A percentile compares a stretch with the other conserved stretches of the same genome.
Conservation (phyloP, 2,888 invertebrate genomes). For the Heliconius erato region DNA sequence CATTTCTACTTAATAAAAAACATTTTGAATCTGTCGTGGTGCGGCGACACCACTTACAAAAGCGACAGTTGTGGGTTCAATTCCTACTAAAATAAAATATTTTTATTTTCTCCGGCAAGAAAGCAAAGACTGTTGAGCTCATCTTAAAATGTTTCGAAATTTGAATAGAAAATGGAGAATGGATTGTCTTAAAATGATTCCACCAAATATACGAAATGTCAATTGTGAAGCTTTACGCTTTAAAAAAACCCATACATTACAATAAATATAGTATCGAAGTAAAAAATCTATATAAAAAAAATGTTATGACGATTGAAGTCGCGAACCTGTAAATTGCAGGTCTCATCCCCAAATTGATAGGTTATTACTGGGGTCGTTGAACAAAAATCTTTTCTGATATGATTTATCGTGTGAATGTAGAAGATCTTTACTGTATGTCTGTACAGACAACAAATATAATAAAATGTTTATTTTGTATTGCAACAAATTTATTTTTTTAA, state of each 20-base stretch:
- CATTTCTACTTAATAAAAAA: too few species aligned
- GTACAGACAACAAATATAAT: neutral
- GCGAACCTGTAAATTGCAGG: constrained; percentile 15
- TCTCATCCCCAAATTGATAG: constrained; percentile 14
- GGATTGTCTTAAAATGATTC: too few species aligned
- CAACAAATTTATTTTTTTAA: too few species aligned
- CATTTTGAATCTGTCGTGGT: too few species aligned
- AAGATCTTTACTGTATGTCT: neutral
- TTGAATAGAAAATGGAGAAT: too few species aligned
- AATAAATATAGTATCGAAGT: constrained; percentile 12
- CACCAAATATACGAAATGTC: neutral
- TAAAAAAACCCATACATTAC: neutral
- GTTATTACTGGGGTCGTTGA: constrained; percentile 18
- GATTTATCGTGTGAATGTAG: constrained; percentile 22
- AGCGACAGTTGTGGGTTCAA: too few species aligned
- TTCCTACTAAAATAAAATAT: too few species aligned
- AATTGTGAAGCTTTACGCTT: neutral
- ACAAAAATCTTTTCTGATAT: constrained; percentile 11
- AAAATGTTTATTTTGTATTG: neutral
- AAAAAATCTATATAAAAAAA: constrained; percentile 17
- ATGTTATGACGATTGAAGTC: constrained; percentile 2
- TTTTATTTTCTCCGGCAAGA: too few species aligned
- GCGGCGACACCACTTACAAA: too few species aligned
- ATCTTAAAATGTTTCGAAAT: too few species aligned
- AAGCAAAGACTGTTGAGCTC: too few species aligned